Evolutionary conservation across 2,113 vertebrate species (phyloP).

Genomic region (Cheirogaleus medius): DNA sequence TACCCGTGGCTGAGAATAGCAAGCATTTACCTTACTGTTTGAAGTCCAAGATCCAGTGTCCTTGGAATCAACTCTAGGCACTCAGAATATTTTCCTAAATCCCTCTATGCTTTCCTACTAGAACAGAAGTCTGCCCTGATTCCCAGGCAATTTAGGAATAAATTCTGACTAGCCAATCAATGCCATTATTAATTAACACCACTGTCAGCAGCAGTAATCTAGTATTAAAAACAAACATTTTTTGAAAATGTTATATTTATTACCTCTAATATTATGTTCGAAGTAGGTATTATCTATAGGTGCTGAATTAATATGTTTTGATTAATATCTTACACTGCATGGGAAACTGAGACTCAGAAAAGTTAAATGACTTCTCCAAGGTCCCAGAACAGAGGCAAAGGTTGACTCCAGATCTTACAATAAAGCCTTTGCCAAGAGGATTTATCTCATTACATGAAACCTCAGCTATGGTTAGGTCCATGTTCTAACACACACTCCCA

Average conservation of each 20-base stretch:
- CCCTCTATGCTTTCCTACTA: neutral
- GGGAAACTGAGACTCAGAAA: neutral
- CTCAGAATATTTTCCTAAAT: neutral
- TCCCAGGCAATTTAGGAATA: neutral
- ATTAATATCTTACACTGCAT: neutral
- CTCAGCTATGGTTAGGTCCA: neutral
- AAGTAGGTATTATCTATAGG: neutral
- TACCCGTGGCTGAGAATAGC: neutral
- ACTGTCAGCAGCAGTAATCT: neutral
- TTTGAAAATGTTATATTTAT: neutral
- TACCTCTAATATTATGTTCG: neutral
- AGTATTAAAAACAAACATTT: neutral
- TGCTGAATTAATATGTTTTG: neutral
- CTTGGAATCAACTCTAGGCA: neutral
- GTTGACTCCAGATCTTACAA: neutral
- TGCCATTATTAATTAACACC: neutral
- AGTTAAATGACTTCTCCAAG: neutral
- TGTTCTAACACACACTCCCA: neutral
- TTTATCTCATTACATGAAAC: neutral
- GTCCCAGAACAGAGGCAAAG: neutral
- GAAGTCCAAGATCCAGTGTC: neutral
- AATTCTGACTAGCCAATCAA: neutral
- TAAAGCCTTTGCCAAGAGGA: neutral
- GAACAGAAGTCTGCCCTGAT: neutral
- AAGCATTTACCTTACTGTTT: neutral